Evolutionary conservation across 1,140 invertebrate species (phyloP).

Genomic region (Neodiprion pinetum): DNA sequence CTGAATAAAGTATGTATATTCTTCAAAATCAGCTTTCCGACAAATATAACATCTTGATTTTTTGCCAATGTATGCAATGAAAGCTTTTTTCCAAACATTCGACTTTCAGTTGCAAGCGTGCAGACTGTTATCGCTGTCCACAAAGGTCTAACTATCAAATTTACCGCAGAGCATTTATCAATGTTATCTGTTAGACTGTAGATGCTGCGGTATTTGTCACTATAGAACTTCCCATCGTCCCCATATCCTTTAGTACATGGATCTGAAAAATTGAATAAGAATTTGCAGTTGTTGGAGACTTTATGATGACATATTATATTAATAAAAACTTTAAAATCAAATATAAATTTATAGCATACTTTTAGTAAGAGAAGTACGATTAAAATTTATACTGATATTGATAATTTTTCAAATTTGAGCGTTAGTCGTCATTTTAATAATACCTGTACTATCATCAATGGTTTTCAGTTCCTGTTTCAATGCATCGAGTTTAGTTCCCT

Average conservation of each 20-base stretch:
- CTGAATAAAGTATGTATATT: background rate
- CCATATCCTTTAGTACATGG: background rate
- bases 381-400: too few relatives aligned
- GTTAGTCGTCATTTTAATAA: constrained; percentile 3
- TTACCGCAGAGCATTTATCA: background rate
- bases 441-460: constrained; percentile 51
- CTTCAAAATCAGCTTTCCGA: background rate
- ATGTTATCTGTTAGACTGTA: background rate
- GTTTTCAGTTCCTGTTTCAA: constrained; percentile 56
- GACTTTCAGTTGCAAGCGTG: background rate
- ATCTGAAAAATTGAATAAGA: background rate
- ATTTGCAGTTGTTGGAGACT: too few relatives aligned
- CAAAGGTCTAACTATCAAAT: background rate
- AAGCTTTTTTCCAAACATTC: background rate
- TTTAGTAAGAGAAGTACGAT: too few relatives aligned
- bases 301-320: too few relatives aligned
- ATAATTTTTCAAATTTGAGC: too few relatives aligned
- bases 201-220: background rate
- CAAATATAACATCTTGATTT: background rate
- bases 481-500: constrained; percentile 58
- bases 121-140: background rate
- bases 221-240: background rate
- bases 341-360: too few relatives aligned
- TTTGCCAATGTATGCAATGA: background rate
- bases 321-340: too few relatives aligned